These are phyloP conservation scores for Metridium senile DNA, from an alignment of 92 coral and sea anemone species.

Conservation along the genomic window DNA sequence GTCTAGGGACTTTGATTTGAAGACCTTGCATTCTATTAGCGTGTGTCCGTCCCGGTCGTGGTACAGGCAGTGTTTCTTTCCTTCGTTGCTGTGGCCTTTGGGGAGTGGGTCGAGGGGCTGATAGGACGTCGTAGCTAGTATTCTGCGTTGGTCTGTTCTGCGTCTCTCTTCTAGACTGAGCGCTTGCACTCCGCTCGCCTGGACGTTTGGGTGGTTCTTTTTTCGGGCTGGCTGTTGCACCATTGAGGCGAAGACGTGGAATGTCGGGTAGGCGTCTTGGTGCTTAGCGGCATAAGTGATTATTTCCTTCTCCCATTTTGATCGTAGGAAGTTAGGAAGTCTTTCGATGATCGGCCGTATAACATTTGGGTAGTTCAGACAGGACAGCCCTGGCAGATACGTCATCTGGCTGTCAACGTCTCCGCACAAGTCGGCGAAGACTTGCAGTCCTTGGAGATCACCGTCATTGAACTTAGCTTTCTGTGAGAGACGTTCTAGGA, in stretches of 20 bases:
- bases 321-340: neutral
- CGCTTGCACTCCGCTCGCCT: neutral
- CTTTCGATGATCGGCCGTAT: neutral
- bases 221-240: neutral
- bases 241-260: neutral
- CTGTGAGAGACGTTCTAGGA: neutral
- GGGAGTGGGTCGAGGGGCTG: neutral
- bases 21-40: constrained; percentile 33
- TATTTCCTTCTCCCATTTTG: neutral
- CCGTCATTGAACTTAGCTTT: neutral
- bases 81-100: neutral
- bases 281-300: too few relatives aligned
- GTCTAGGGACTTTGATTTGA: constrained; percentile 1
- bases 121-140: neutral
- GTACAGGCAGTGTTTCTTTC: neutral
- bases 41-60: constrained; percentile 39
- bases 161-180: neutral
- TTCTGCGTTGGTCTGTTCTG: neutral
- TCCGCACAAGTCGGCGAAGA: neutral
- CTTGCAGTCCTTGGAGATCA: neutral
- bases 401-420: constrained; percentile 9
- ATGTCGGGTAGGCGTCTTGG: neutral
- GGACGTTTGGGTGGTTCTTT: neutral
- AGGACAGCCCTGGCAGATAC: neutral
- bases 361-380: neutral